phyloP scores from a whole-genome alignment of 2,888 invertebrate species.

The Sisyra nigra region DNA sequence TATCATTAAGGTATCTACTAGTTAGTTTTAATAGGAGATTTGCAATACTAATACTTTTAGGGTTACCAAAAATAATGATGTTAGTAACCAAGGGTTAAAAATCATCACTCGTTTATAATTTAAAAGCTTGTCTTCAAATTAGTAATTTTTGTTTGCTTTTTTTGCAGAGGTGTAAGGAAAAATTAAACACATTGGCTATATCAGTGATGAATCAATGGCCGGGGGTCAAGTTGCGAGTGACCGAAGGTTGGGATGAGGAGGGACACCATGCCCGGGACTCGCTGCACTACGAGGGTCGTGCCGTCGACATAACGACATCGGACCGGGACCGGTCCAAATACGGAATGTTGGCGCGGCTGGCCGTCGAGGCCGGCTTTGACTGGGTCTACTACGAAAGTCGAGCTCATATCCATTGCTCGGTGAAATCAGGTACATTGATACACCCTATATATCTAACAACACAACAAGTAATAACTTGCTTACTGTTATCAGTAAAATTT shows the following conservation, averaged over 20 bases:
- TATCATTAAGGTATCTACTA: too few species aligned
- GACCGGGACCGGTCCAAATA: constrained; percentile 87
- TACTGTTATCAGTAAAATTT: too few species aligned
- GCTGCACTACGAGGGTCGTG: constrained; percentile 91
- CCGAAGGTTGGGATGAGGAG: constrained; percentile 92
- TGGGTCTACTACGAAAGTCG: constrained; percentile 96
- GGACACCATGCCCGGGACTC: constrained; percentile 62
- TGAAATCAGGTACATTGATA: constrained; percentile 74
- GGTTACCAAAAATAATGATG: too few species aligned
- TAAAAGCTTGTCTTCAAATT: too few species aligned
- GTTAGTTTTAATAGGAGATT: too few species aligned
- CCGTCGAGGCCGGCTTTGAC: constrained; percentile 95
- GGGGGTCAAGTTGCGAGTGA: constrained; percentile 79
- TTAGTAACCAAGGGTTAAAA: too few species aligned
- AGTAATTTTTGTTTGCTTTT: constrained; percentile 13
- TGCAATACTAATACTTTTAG: too few species aligned
- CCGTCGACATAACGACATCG: constrained; percentile 89
- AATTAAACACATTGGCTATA: constrained; percentile 83
- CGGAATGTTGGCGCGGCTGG: constrained; percentile 89
- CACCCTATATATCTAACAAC: too few species aligned
- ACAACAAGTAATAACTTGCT: too few species aligned
- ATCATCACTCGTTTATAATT: too few species aligned
- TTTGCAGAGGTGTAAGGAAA: constrained; percentile 90
- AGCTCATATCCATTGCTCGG: constrained; percentile 91
- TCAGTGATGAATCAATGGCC: constrained; percentile 99